Evolutionary conservation across 2,888 invertebrate genomes (phyloP).

Genomic region (Orgyia antiqua): DNA sequence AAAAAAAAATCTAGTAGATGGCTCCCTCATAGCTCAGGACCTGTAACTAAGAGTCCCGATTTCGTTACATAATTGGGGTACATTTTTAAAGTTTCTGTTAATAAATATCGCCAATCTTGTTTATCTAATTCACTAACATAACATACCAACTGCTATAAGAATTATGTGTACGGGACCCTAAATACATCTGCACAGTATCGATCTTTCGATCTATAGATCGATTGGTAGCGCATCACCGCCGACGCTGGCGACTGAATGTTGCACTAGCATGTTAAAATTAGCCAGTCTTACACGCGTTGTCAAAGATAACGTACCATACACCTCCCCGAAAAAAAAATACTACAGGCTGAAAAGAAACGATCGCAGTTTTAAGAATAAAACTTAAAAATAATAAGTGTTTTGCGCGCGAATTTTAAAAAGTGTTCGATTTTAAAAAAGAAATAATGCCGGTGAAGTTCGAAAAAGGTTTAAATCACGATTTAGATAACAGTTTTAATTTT

Average conservation of each 20-base stretch:
- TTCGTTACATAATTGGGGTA: too few species aligned
- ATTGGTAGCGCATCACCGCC: slow-evolving; percentile 8
- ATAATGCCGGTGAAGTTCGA: too few species aligned
- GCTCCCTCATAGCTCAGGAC: too few species aligned
- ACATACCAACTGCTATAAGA: too few species aligned
- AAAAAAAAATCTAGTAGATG: too few species aligned
- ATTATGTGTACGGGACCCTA: slow-evolving; percentile 23
- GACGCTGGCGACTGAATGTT: slow-evolving; percentile 32
- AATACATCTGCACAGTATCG: slow-evolving; percentile 50
- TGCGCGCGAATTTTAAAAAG: slow-evolving; percentile 20
- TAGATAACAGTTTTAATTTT: too few species aligned
- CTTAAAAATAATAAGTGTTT: slow-evolving; percentile 7
- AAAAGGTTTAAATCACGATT: too few species aligned
- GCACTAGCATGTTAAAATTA: slow-evolving; percentile 61
- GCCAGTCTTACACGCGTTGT: slow-evolving; percentile 71
- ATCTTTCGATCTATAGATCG: slow-evolving; percentile 11
- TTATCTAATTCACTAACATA: too few species aligned
- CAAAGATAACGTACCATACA: slow-evolving; percentile 50
- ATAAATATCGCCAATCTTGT: too few species aligned
- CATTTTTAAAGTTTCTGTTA: too few species aligned
- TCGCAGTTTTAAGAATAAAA: slow-evolving; percentile 5
- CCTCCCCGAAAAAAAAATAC: slow-evolving; percentile 19
- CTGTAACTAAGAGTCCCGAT: too few species aligned
- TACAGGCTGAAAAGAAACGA: slow-evolving; percentile 15
- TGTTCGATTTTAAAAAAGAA: too few species aligned